Evolutionary conservation across 2,113 vertebrate genomes (phyloP).

Genomic region (Deroptyus accipitrinus): DNA sequence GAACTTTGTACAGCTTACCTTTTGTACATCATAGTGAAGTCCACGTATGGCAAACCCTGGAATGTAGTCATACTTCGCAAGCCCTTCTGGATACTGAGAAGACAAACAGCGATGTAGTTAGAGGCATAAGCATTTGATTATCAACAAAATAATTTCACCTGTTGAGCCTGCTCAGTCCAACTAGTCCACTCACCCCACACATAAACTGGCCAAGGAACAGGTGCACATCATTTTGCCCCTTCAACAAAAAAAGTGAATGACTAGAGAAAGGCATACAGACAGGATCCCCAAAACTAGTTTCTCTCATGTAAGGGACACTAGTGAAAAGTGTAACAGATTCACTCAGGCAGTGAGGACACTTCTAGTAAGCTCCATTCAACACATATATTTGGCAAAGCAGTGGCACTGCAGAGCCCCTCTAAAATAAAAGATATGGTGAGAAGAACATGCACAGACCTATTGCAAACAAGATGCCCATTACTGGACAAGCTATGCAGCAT

Average conservation of each 20-base stretch:
- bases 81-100: constrained; percentile 78
- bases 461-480: neutral
- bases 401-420: neutral
- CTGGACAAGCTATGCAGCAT: neutral
- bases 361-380: neutral
- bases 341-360: neutral
- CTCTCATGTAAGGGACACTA: neutral
- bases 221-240: neutral
- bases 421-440: neutral
- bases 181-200: neutral
- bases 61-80: constrained; percentile 79
- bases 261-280: neutral
- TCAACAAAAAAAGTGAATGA: neutral
- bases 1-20: constrained; percentile 66
- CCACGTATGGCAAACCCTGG: constrained; percentile 82
- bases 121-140: neutral
- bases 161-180: neutral
- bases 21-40: constrained; percentile 83
- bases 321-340: neutral
- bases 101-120: neutral
- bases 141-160: neutral
- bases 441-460: neutral
- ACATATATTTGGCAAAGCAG: neutral
- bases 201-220: neutral
- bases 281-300: neutral